Base-by-base conservation (phyloP, 2,113 vertebrate species). In the Albula goreensis region DNA sequence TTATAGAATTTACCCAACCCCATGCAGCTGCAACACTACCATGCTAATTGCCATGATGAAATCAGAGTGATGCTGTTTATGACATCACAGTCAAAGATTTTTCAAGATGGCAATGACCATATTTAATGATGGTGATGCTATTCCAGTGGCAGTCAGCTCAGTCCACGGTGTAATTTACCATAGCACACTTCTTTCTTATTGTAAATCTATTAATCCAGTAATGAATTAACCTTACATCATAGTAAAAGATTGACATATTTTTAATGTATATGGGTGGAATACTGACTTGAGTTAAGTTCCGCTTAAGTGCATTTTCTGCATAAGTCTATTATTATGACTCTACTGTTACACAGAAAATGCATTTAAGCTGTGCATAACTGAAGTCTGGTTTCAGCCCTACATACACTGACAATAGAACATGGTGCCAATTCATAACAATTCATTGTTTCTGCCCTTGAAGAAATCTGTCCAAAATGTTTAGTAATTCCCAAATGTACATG, bases 11-110 rank as follows among this genome's bases (percentile, higher is more conserved):
- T 79, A 88, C 90, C 91, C 56, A 51, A 60, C 78, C 90, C 85
- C 90, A 91, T 94, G 94, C 93, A 94, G 89, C 89, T 89, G 89
- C 85, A 85, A 84, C 50, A 89, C 90, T 89, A 87, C 91, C 90
- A 93, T 89, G 90, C 90, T 85, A 91, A 91, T 88, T 22, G 85
- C 50, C 85, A 88, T 89, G 41, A 82, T 85, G 52, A 89, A 85
- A 66, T 81, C 10, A 19, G 53, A 50, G 56, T 22, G 8, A 49
- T 25, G n/a, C 2, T 11, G 22, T 56, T 15, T 66, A 50, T 51
- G 80, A 78, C 19, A 31, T 50, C 22, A n/a, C 70, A 4, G 25
- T 9, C n/a, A 31, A 3, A 10, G 70, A 11, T 31, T 57, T 83
- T 84, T 84, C 74, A 87, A 86, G 85, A 87, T 81, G 88, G 87